Percentiles rank a stretch among this genome's conserved stretches.
Conservation (phyloP, 2,113 vertebrate genomes). For the Carassius carassius region DNA sequence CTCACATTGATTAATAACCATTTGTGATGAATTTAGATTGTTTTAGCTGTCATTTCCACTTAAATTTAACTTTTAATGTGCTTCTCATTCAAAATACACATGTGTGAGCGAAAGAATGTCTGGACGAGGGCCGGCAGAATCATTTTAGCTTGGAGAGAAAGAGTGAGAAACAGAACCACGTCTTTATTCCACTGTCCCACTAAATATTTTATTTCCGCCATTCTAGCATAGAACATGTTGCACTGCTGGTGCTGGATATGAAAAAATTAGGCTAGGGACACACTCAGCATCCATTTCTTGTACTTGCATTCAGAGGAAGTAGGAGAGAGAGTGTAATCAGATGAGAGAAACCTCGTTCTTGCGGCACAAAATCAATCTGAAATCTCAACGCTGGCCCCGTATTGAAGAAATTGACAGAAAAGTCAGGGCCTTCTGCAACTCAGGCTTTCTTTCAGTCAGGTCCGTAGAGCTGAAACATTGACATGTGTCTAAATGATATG, state of each 20-base stretch:
- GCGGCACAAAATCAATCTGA: slow-evolving; percentile 41
- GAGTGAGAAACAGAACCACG: slow-evolving; percentile 54
- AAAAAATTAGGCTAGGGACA: slow-evolving; percentile 48
- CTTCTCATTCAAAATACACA: slow-evolving; percentile 25
- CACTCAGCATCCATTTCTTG: slow-evolving; percentile 35
- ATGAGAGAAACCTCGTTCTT: slow-evolving; percentile 21
- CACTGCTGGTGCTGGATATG: slow-evolving; percentile 44
- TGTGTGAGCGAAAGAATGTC: slow-evolving; percentile 54
- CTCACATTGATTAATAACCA: background rate
- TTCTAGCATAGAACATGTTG: slow-evolving; percentile 65
- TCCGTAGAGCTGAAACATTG: slow-evolving; percentile 1
- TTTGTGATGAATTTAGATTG: slow-evolving; percentile 19
- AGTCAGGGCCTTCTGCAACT: background rate
- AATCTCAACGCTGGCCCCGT: background rate
- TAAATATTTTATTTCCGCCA: slow-evolving; percentile 68
- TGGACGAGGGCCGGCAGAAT: slow-evolving; percentile 27
- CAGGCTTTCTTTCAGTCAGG: background rate
- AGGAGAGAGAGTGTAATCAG: slow-evolving; percentile 14
- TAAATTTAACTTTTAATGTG: slow-evolving; percentile 21
- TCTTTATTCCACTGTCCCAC: slow-evolving; percentile 70
- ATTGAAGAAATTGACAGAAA: background rate
- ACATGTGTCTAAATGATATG: slow-evolving; percentile 47
- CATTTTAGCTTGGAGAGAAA: slow-evolving; percentile 42
- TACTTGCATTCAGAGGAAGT: slow-evolving; percentile 20
- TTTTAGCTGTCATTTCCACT: slow-evolving; percentile 29